Base-by-base conservation (phyloP, 2,797 vertebrate species). In the Helostoma temminkii region DNA sequence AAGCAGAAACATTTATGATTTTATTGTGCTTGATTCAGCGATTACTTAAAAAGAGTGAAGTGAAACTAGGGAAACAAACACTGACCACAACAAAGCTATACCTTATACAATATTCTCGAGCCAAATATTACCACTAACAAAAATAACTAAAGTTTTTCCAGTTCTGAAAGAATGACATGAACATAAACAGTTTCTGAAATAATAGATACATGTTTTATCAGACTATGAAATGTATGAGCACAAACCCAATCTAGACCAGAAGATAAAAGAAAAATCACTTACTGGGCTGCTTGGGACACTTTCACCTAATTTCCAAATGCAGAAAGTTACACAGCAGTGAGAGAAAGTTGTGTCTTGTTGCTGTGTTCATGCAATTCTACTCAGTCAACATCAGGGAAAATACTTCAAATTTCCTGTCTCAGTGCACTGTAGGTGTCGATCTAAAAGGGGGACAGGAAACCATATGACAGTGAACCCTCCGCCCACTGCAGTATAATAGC, bases 341-440 rank as follows among this genome's bases (percentile, higher is more conserved):
- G n/a, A 53, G n/a, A 6, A 52, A 30, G 9, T 42, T 12, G 1
- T n/a, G 24, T 15, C 45, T 62, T 55, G 43, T 22, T 39, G 66
- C 34, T 25, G 21, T 19, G 16, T 3, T n/a, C 22, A n/a, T 24
- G 30, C 10, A 22, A 28, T 48, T 63, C 5, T 15, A 22, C 39
- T 69, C 32, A n/a, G 30, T 56, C 4, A 5, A 9, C 37, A 26
- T 12, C 21, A 46, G 9, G 41, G 36, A 15, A 21, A 4, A 21
- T 15, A 39, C 1, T 39, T n/a, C 39, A 47, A 5, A 56, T 78
- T 87, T 85, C 76, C 86, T 84, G 78, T 88, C 59, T 74, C 21
- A 2, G 7, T 39, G 22, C 26, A 0, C 19, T 65, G 62, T 50
- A 65, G 54, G 48, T 66, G 52, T 41, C 22, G 3, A 16, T 2